A percentile compares a stretch with the other conserved stretches of the same genome.
Conservation (phyloP, 2,113 vertebrate genomes). For the Chaenocephalus aceratus region DNA sequence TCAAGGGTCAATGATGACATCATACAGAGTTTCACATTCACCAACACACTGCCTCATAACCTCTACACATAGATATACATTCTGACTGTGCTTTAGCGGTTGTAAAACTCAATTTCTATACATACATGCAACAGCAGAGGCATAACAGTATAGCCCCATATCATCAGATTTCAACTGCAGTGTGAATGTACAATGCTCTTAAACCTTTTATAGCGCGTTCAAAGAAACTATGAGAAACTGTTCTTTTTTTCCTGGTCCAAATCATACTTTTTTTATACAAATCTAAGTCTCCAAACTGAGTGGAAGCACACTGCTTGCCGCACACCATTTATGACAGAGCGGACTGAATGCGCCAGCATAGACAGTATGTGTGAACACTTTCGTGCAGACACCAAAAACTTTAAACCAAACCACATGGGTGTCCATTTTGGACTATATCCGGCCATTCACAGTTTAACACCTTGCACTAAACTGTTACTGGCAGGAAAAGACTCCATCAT, state of each 20-base stretch:
- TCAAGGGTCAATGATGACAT: constrained; percentile 23
- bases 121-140: background rate
- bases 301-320: background rate
- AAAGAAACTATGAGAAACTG: background rate
- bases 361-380: background rate
- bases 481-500: background rate
- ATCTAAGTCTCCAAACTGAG: too few relatives aligned
- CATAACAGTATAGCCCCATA: background rate
- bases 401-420: constrained; percentile 14
- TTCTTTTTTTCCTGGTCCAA: background rate
- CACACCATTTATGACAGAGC: background rate
- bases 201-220: background rate
- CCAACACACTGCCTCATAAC: background rate
- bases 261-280: background rate
- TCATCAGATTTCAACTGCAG: background rate
- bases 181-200: background rate
- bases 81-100: background rate
- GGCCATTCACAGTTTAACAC: background rate
- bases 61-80: background rate
- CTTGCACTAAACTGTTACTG: background rate
- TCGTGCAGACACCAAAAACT: constrained; percentile 4
- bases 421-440: background rate
- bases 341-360: background rate
- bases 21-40: constrained; percentile 6
- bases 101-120: background rate